Percentiles rank a stretch among this genome's conserved stretches.
Evolutionary conservation across 1,140 invertebrate genomes (phyloP).

Genomic region (Drosophila repletoides): DNA sequence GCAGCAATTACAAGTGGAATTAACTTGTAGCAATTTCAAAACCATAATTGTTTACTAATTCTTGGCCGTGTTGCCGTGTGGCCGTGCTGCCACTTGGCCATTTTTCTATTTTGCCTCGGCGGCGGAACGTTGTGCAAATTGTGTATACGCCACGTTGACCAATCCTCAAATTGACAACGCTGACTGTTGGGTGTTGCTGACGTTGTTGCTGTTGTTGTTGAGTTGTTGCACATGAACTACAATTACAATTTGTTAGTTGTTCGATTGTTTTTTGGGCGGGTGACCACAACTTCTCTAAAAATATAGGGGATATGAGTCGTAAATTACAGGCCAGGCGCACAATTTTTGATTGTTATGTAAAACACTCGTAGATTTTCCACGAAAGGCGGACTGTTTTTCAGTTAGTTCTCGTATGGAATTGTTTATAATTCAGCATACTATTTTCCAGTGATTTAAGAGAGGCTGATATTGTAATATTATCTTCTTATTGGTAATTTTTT

Average conservation of each 20-base stretch:
- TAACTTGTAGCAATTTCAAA: slow-evolving; percentile 77
- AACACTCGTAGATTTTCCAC: too few relatives aligned
- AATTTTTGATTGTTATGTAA: neutral
- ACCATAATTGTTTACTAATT: slow-evolving; percentile 80
- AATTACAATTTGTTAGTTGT: slow-evolving; percentile 44
- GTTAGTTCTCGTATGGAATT: too few relatives aligned
- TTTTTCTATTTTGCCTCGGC: slow-evolving; percentile 43
- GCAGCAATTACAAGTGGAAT: slow-evolving; percentile 65
- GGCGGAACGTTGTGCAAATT: slow-evolving; percentile 64
- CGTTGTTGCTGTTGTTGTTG: slow-evolving; percentile 15
- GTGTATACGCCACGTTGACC: slow-evolving; percentile 74
- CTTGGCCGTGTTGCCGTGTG: slow-evolving; percentile 35
- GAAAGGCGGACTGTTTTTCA: too few relatives aligned
- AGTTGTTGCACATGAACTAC: slow-evolving; percentile 41
- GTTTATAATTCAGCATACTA: too few relatives aligned
- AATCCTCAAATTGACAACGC: slow-evolving; percentile 72
- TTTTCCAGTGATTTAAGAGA: too few relatives aligned
- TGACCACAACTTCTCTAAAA: slow-evolving; percentile 4
- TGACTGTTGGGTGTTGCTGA: slow-evolving; percentile 57
- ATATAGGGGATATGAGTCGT: neutral
- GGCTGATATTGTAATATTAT: too few relatives aligned
- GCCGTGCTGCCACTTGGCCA: slow-evolving; percentile 21
- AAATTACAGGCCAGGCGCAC: slow-evolving; percentile 1
- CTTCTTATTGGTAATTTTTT: too few relatives aligned
- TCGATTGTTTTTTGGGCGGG: slow-evolving; percentile 15